Evolutionary conservation across 2,797 vertebrate species (phyloP).

Genomic region (Delichon dasypus): DNA sequence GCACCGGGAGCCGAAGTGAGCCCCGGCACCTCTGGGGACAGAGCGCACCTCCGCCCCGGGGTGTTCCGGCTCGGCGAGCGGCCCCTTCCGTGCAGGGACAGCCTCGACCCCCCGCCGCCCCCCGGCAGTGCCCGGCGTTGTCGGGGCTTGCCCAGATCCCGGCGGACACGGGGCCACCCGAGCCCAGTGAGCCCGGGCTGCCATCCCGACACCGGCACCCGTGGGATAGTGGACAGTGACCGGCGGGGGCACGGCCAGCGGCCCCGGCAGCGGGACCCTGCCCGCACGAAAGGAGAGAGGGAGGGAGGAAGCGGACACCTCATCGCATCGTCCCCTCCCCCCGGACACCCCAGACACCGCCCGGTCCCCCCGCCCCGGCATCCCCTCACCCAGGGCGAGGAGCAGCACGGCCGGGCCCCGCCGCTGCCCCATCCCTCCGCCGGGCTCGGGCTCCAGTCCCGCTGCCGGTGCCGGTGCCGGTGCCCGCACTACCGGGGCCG

Average conservation of each 20-base stretch:
- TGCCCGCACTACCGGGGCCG: background rate
- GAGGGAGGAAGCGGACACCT: no score
- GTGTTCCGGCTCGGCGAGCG: background rate
- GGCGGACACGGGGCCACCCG: background rate
- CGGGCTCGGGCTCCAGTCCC: background rate
- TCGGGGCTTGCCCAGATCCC: background rate
- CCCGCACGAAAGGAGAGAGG: no score
- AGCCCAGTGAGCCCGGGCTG: background rate
- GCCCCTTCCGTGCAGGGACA: fast-evolving
- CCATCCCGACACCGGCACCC: background rate
- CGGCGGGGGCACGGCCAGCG: background rate
- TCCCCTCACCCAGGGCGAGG: background rate
- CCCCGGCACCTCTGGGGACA: background rate
- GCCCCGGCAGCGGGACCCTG: background rate
- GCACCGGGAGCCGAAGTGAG: background rate
- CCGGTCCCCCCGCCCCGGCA: background rate
- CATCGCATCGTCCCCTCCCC: background rate
- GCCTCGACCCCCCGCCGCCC: fast-evolving
- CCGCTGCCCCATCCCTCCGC: background rate
- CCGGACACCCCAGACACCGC: background rate
- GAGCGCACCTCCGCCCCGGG: background rate
- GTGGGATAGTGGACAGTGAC: no score
- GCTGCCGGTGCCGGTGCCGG: background rate
- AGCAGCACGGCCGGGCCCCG: background rate
- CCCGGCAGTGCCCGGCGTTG: background rate